Conservation (phyloP, 1,140 invertebrate species). For the Reticulitermes speratus region DNA sequence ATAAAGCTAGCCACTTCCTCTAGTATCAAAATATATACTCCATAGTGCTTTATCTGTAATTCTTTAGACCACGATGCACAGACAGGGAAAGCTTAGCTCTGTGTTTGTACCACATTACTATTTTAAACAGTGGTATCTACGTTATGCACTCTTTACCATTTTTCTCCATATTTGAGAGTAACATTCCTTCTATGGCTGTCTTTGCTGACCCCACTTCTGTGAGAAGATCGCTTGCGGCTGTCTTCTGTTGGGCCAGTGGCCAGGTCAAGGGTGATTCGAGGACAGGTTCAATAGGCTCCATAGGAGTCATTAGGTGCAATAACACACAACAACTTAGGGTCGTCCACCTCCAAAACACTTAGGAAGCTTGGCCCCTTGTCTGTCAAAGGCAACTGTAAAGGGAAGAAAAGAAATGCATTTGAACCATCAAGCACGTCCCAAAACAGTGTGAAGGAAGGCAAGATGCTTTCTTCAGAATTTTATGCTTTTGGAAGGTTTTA, state of each 20-base stretch:
- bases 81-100: no score
- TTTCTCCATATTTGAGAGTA: slow-evolving; percentile 84
- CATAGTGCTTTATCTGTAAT: no score
- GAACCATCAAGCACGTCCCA: no score
- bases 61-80: no score
- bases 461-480: no score
- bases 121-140: no score
- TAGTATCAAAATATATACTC: no score
- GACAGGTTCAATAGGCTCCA: slow-evolving; percentile 78
- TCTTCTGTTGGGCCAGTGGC: slow-evolving; percentile 72
- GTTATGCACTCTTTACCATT: slow-evolving; percentile 56
- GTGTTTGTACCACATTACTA: no score
- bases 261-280: slow-evolving; percentile 77
- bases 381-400: slow-evolving; percentile 45
- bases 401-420: slow-evolving; percentile 9
- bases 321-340: slow-evolving; percentile 84
- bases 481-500: no score
- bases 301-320: slow-evolving; percentile 82
- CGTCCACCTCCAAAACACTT: slow-evolving; percentile 79
- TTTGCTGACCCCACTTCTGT: slow-evolving; percentile 70
- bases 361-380: slow-evolving; percentile 54
- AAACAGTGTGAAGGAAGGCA: no score
- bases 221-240: slow-evolving; percentile 72
- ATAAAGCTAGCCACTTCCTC: no score
- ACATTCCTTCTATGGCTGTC: slow-evolving; percentile 73